Evolutionary conservation across 1,140 invertebrate genomes (phyloP), one percentile per base, ranked within the genome.

Genomic region (Yoshiicerus persimilis): DNA sequence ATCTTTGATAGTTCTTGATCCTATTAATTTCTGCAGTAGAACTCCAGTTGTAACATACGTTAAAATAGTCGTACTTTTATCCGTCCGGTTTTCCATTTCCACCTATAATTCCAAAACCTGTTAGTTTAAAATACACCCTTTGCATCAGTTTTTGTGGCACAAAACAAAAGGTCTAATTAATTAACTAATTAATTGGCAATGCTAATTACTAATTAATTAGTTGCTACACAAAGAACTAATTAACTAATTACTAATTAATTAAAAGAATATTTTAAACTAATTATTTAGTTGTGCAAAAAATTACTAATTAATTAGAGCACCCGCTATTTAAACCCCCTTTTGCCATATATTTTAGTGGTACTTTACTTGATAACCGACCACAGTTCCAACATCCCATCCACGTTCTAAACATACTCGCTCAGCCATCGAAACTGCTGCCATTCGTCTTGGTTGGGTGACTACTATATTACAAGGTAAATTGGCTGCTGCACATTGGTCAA

Each of bases 11-110:
- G 93, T 93, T 89, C 94, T 94, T 41, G 91, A 91, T 1, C 94
- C 92, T 77, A 95, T 95, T 30, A 96, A 91, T 86, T 94, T 95
- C 90, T 96, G 93, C 9, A 96, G 92, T 10, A 96, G 92, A 25
- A 96, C 95, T 39, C 95, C 95, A 87, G 94, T 95, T 87, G 98
- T 96, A 86, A 98, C 97, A 93, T 97, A 99, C 5, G 95, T 95
- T 6, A 99, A 93, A 6, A 96, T 93, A 0, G 97, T 98, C 5
- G 97, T 98, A 6, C 90, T 90, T 32, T 94, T 94, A 1, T 87
- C 66, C 6, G 92, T 93, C 91, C 93, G 92, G 20, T 92, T 93
- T 80, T 95, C 93, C 91, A 96, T 92, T 11, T 95, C 95, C 88
- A 97, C 95, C 94, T 95, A 86, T 38, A 34, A 25, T 32, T 86